A percentile compares a stretch with the other conserved stretches of the same genome.
Conservation (phyloP, 2,113 vertebrate species). For the Scytalopus superciliaris region DNA sequence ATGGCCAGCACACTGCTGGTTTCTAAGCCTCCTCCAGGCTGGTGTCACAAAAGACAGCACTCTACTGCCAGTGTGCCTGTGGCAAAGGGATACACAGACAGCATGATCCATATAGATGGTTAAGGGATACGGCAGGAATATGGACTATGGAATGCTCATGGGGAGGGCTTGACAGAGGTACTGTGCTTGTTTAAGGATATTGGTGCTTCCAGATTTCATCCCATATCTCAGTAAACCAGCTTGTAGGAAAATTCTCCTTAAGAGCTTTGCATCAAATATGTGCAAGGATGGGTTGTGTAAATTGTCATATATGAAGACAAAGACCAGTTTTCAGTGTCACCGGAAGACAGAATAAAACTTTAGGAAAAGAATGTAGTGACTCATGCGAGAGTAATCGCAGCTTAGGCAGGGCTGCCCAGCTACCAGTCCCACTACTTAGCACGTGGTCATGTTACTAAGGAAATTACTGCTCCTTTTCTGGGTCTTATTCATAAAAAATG, state of each 20-base stretch:
- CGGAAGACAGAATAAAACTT: neutral
- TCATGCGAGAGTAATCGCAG: neutral
- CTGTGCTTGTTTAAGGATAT: neutral
- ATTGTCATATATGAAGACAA: neutral
- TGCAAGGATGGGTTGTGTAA: neutral
- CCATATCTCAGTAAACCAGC: neutral
- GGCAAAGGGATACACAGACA: neutral
- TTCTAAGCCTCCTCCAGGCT: neutral
- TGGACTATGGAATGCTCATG: neutral
- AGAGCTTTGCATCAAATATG: neutral
- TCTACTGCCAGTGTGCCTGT: neutral
- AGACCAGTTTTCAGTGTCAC: neutral
- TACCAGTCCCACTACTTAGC: neutral
- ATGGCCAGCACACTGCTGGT: neutral
- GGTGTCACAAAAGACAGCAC: neutral
- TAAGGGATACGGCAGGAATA: neutral
- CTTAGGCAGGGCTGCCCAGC: neutral
- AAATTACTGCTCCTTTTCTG: slow-evolving; percentile 25
- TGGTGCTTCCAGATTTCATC: neutral
- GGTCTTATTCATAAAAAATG: slow-evolving; percentile 35
- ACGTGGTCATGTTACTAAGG: neutral
- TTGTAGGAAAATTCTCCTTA: neutral
- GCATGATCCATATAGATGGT: neutral
- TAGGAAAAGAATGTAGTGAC: slow-evolving; percentile 6
- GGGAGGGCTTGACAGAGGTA: neutral